These are phyloP conservation scores for Stratiomys singularior DNA, from an alignment of 2,888 invertebrate species.

Conservation along the genomic window DNA sequence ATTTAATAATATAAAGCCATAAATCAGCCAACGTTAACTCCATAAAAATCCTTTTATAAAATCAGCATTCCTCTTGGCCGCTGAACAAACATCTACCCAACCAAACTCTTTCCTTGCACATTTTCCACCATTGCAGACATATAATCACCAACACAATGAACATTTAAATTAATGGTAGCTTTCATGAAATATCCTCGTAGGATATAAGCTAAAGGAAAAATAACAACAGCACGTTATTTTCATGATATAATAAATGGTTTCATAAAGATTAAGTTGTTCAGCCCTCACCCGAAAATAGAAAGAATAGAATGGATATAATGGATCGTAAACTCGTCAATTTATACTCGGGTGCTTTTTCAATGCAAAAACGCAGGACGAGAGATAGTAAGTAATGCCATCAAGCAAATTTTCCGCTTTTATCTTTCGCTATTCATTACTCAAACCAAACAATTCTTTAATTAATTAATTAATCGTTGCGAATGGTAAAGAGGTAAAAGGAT, in stretches of 20 bases:
- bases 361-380: too few species aligned
- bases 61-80: background rate
- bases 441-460: slow-evolving; percentile 34
- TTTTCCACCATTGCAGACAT: too few species aligned
- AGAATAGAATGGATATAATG: background rate
- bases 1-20: too few species aligned
- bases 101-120: too few species aligned
- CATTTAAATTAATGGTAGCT: slow-evolving; percentile 32
- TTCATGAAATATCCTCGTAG: background rate
- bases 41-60: background rate
- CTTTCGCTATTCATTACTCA: slow-evolving; percentile 13
- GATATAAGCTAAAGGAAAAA: slow-evolving; percentile 2
- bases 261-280: slow-evolving; percentile 3
- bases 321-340: background rate
- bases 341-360: background rate
- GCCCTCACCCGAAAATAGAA: background rate
- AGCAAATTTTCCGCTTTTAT: background rate
- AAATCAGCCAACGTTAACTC: background rate
- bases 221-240: background rate
- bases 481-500: background rate
- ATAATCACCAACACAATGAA: slow-evolving; percentile 10
- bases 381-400: too few species aligned
- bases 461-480: slow-evolving; percentile 17
- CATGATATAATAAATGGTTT: slow-evolving; percentile 17
- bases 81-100: background rate